A percentile compares a stretch with the other conserved stretches of the same genome.
These are phyloP conservation scores for Zelostemma sp. DNA, from an alignment of 1,140 invertebrate species.

Conservation along the genomic window DNA sequence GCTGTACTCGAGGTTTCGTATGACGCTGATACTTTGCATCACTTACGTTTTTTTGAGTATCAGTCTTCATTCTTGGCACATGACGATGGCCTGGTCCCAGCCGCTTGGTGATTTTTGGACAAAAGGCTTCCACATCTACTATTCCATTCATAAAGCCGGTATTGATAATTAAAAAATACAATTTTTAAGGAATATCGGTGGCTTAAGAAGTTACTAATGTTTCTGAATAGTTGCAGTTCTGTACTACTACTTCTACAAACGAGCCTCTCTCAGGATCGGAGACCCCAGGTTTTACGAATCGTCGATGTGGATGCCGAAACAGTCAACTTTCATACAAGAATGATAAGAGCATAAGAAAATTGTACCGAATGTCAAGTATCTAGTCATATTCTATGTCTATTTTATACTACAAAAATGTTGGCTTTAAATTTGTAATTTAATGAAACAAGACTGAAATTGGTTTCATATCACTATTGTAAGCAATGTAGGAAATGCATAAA, in stretches of 20 bases:
- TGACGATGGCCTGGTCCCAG: conserved; percentile 72
- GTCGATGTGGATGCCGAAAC: conserved; percentile 77
- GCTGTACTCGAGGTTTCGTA: conserved; percentile 75
- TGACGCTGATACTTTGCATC: conserved; percentile 71
- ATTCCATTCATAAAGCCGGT: conserved; percentile 75
- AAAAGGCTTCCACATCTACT: conserved; percentile 72
- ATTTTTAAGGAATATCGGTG: no score
- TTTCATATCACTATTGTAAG: no score
- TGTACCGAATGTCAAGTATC: neutral
- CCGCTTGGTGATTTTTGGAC: conserved; percentile 70
- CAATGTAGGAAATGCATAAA: no score
- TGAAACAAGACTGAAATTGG: neutral
- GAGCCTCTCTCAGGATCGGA: conserved; percentile 77
- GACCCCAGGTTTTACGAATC: conserved; percentile 82
- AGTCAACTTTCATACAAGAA: conserved; percentile 57
- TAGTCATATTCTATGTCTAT: conserved; percentile 6
- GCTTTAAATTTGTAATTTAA: no score
- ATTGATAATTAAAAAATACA: conserved; percentile 25
- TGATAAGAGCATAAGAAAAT: neutral
- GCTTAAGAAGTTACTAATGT: conserved; percentile 14
- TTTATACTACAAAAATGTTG: no score
- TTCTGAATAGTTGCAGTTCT: conserved; percentile 75
- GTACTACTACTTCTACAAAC: conserved; percentile 82
- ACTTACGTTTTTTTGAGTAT: conserved; percentile 73
- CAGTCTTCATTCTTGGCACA: conserved; percentile 72